These are phyloP conservation scores for Ceriagrion tenellum DNA, from an alignment of 2,888 invertebrate genomes.

Conservation along the genomic window DNA sequence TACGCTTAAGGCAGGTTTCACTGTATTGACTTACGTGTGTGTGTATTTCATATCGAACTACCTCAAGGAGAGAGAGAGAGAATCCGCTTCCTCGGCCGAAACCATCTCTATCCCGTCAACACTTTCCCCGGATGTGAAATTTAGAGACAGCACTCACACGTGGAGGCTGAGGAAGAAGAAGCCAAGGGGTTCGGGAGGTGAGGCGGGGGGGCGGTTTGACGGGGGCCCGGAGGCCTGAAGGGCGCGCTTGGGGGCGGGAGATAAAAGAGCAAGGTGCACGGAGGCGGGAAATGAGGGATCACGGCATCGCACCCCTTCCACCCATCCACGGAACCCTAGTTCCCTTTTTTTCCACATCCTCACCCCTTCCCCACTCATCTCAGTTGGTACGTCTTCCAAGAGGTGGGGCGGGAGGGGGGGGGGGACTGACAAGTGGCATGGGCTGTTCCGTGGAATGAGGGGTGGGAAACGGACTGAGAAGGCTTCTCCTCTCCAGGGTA, in stretches of 20 bases:
- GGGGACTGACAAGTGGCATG: neutral
- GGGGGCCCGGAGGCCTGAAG: neutral
- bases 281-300: constrained; percentile 65
- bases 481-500: neutral
- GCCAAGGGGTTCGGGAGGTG: too few relatives aligned
- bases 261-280: constrained; percentile 47
- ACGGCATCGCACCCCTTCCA: neutral
- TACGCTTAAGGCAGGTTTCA: too few relatives aligned
- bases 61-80: neutral
- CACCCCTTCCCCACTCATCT: neutral
- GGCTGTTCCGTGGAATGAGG: neutral
- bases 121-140: neutral
- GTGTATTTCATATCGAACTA: neutral
- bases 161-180: neutral
- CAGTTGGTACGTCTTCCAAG: neutral
- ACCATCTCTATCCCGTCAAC: neutral
- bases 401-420: neutral
- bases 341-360: neutral
- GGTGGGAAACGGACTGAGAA: neutral
- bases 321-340: neutral
- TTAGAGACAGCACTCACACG: neutral
- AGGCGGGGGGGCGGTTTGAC: neutral
- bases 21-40: neutral
- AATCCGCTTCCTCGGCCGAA: neutral
- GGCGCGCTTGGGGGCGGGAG: constrained; percentile 13